Evolutionary conservation across 2,888 invertebrate species (phyloP), one percentile per base, ranked within the genome.

Genomic region (Polia nebulosa): DNA sequence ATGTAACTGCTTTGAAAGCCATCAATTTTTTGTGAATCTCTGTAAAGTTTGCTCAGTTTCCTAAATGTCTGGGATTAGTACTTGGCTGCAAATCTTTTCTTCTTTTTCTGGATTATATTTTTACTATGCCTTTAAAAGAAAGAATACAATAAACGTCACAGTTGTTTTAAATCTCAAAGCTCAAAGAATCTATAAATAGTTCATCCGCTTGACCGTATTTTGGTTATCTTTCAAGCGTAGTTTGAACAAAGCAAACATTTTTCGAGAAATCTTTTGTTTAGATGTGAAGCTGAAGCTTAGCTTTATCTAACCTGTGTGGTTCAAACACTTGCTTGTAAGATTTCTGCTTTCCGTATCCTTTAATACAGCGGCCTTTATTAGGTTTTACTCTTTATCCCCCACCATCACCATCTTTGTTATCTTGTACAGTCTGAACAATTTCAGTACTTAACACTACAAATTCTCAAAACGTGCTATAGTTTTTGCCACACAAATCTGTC

Each of bases 1-100:
- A 62, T 55, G 55, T 65, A 58, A 63, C 64, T 47, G 51, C 58
- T 69, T 65, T 39, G 53, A 60, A 65, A 69, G 64, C 39, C 36
- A 44, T 64, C 22, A 57, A 63, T 59, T 59, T 59, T 72, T 63
- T 56, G 25, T 53, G 22, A 55, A 72, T 68, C 49, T 62, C 57
- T 32, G 20, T 29, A n/a, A 73, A 74, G 47, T 74, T 79, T 58
- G 45, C 69, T 67, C 56, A 55, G 47, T 59, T 66, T 57, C 29
- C 22, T 63, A 78, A 74, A 71, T 71, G 58, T 62, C 64, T 67
- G 49, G 51, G 47, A 67, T 63, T 57, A 44, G 15, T 52, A 39
- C 41, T 52, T 25, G 51, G 27, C 25, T 27, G 32, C 44, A 58
- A 62, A 55, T 20, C 0, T 59, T 59, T 57, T 32, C 15, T 20